Evolutionary conservation across 1,140 invertebrate genomes (phyloP), one percentile per base, ranked within the genome.

Genomic region (Frieseomelitta varia): DNA sequence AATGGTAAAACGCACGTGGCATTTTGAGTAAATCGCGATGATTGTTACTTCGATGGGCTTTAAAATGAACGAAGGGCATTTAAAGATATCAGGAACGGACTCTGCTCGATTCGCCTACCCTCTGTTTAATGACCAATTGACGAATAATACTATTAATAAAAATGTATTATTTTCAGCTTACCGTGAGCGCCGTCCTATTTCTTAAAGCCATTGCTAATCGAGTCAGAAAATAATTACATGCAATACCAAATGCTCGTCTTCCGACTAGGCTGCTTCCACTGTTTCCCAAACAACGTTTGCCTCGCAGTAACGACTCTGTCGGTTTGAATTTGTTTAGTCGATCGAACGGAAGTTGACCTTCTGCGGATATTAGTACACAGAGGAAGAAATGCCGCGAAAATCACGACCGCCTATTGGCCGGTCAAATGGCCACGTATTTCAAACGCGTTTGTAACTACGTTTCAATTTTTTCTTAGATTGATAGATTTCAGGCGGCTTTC

Each of bases 311-410:
- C 91, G 91, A 92, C 90, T 91, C 74, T 27, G 83, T 55, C 88
- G 87, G 88, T 93, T 93, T 92, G 91, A 92, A 92, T 90, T 92
- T 91, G 91, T 93, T 93, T 93, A 87, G 80, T 79, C 69, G 75
- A 81, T 58, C 61, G 27, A 55, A 85, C 79, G 77, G 77, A 85
- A 81, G 71, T 85, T 85, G 78, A 81, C 78, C 68, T 61, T 80
- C 39, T 51, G 21, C 77, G 71, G 68, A 79, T 79, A 51, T 78
- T 15, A 14, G 17, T 21, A 24, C 12, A 24, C 15, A 39, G 67
- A 53, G 19, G 67, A 63, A 21, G 34, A 72, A 63, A 82, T 24
- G 30, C 27, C 71, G 84, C 72, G 79, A 63, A 75, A 81, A 69
- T 53, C 6, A 8, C 53, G 51, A 15, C 0, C 4, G 8, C 24